Conservation (phyloP, 2,888 invertebrate genomes). For the Drosophila paracracens region DNA sequence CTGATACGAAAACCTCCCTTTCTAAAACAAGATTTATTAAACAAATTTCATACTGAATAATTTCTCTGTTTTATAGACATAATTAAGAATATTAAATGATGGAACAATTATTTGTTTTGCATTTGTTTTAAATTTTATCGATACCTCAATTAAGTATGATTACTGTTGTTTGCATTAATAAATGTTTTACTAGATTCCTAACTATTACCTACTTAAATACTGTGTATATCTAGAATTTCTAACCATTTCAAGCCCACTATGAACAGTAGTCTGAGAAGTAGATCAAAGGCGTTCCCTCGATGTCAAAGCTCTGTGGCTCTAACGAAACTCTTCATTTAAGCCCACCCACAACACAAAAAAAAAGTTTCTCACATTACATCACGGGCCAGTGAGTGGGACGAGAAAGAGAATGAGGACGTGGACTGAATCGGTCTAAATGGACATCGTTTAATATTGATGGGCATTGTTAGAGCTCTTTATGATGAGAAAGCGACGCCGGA, state of each 20-base stretch:
- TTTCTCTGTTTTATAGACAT: not conserved
- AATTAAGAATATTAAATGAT: not conserved
- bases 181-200: too few species aligned
- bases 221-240: not conserved
- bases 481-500: constrained; percentile 64
- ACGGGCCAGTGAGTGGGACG: constrained; percentile 53
- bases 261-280: constrained; percentile 23
- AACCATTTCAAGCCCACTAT: not conserved
- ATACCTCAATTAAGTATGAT: not conserved
- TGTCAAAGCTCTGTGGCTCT: constrained; percentile 7
- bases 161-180: not conserved
- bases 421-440: constrained; percentile 65
- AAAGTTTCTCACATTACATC: constrained; percentile 78
- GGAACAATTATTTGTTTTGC: not conserved
- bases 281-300: constrained; percentile 64
- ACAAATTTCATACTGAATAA: not conserved
- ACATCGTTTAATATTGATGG: constrained; percentile 80
- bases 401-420: constrained; percentile 33
- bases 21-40: not conserved
- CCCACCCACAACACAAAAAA: constrained; percentile 26
- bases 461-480: constrained; percentile 66
- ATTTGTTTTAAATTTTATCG: not conserved
- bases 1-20: not conserved
- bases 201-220: not conserved
- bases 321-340: constrained; percentile 30